These are phyloP conservation scores for Ia io DNA, from an alignment of 2,113 vertebrate genomes.

Conservation along the genomic window DNA sequence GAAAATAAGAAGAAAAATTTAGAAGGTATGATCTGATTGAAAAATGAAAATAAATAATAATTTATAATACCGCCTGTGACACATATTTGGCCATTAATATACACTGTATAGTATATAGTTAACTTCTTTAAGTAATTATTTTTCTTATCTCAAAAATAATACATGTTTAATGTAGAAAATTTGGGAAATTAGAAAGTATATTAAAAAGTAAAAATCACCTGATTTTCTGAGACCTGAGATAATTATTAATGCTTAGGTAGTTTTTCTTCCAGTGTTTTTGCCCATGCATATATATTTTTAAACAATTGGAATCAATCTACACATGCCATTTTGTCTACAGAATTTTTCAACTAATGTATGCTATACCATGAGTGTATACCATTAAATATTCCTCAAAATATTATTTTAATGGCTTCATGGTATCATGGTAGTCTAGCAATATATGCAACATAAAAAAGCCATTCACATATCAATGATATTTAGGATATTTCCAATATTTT, in stretches of 20 bases:
- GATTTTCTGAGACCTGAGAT: not conserved
- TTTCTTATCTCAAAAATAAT: conserved; percentile 30
- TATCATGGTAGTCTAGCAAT: conserved; percentile 34
- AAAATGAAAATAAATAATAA: conserved; percentile 51
- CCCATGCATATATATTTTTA: not conserved
- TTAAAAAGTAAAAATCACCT: not conserved
- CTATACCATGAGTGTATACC: not conserved
- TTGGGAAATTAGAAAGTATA: conserved; percentile 2
- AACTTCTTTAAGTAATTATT: not conserved
- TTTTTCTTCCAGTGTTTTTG: not conserved
- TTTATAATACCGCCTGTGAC: not conserved
- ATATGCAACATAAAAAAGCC: not conserved
- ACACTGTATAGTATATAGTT: not conserved
- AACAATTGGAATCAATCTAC: not conserved
- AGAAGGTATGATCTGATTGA: conserved; percentile 18
- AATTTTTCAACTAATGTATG: conserved; percentile 14
- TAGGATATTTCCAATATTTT: conserved; percentile 16
- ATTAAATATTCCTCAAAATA: conserved; percentile 26
- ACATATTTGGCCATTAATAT: conserved; percentile 38
- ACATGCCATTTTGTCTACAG: not conserved
- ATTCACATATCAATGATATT: conserved; percentile 11
- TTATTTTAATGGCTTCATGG: conserved; percentile 8
- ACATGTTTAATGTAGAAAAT: not conserved
- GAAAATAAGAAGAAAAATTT: conserved; percentile 40
- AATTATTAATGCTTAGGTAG: conserved; percentile 15